Conservation (phyloP, 2,113 vertebrate species). For the Crotalus helleri region DNA sequence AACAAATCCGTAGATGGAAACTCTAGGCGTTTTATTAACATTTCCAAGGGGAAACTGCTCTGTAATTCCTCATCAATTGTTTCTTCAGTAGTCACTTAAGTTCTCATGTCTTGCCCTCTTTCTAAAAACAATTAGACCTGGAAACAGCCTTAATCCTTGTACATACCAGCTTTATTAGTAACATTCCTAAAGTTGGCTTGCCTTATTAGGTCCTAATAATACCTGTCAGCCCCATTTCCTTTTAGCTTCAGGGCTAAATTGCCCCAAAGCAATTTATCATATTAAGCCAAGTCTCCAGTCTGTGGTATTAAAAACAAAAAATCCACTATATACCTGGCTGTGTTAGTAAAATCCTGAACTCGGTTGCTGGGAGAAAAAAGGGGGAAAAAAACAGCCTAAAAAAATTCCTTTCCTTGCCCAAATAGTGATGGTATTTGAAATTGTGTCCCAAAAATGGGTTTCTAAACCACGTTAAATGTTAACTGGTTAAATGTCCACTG, state of each 20-base stretch:
- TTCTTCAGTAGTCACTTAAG: background rate
- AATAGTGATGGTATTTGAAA: background rate
- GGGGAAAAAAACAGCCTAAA: background rate
- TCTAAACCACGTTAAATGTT: background rate
- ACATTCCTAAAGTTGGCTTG: conserved; percentile 13
- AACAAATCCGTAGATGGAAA: background rate
- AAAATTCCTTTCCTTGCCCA: conserved; percentile 3
- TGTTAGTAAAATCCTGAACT: conserved; percentile 35
- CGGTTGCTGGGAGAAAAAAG: background rate
- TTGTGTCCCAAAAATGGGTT: background rate
- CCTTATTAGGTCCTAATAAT: conserved; percentile 26
- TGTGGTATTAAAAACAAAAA: conserved; percentile 12
- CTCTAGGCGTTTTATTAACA: background rate
- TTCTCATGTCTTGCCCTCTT: background rate
- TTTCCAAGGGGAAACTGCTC: background rate
- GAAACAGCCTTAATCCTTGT: conserved; percentile 31
- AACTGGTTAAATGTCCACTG: background rate
- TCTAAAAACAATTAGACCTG: background rate
- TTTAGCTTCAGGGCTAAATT: conserved; percentile 47
- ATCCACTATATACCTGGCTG: conserved; percentile 2
- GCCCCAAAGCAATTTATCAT: conserved; percentile 19
- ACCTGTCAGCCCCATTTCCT: conserved; percentile 29
- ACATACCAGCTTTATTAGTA: background rate
- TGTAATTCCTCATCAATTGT: background rate
- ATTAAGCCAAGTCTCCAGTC: background rate